These are phyloP conservation scores for Molossus alvarezi DNA, from an alignment of 2,797 vertebrate genomes.

Conservation along the genomic window DNA sequence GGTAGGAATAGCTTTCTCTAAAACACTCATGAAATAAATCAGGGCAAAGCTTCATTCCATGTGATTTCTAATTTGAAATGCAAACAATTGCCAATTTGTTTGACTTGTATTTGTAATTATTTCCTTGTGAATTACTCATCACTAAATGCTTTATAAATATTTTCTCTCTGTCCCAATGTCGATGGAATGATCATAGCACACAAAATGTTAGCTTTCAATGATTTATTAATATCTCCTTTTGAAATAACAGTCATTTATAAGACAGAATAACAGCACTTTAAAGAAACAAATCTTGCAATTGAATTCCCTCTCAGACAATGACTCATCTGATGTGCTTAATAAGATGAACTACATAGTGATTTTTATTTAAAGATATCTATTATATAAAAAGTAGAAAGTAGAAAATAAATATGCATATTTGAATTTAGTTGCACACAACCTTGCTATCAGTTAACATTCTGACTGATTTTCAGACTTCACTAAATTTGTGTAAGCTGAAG, in stretches of 20 bases:
- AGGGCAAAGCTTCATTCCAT: conserved; percentile 72
- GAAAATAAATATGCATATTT: conserved; percentile 57
- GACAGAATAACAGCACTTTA: conserved; percentile 59
- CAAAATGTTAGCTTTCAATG: conserved; percentile 80
- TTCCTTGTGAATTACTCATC: conserved; percentile 87
- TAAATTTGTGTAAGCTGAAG: conserved; percentile 27
- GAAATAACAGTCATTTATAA: conserved; percentile 71
- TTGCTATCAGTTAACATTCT: conserved; percentile 32
- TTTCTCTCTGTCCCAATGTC: conserved; percentile 77
- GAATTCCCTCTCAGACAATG: conserved; percentile 67
- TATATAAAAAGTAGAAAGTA: conserved; percentile 49
- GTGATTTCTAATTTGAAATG: conserved; percentile 81
- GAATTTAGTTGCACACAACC: background rate
- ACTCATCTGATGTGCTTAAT: conserved; percentile 64
- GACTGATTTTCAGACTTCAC: conserved; percentile 51
- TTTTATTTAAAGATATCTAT: conserved; percentile 72
- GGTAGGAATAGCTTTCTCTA: conserved; percentile 65
- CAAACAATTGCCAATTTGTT: conserved; percentile 86
- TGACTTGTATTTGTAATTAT: conserved; percentile 87
- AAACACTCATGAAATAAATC: conserved; percentile 71
- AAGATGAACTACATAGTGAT: conserved; percentile 26
- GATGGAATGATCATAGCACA: conserved; percentile 78
- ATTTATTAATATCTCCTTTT: conserved; percentile 82
- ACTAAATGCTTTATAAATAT: conserved; percentile 86
- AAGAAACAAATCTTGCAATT: conserved; percentile 73